These are phyloP conservation scores for Pantherophis vulpinus DNA, from an alignment of 2,797 vertebrate species.

Conservation along the genomic window DNA sequence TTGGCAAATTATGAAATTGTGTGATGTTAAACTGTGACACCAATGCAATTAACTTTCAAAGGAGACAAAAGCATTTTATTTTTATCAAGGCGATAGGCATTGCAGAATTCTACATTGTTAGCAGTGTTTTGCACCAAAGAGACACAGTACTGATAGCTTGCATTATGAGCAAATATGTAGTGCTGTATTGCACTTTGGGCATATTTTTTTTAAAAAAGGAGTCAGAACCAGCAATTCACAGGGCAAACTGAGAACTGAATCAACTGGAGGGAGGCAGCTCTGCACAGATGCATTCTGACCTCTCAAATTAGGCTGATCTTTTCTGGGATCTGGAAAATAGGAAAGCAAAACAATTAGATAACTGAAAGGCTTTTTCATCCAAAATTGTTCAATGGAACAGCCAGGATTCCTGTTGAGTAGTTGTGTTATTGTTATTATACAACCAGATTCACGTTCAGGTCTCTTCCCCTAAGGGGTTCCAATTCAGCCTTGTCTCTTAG, in stretches of 20 bases:
- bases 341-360: neutral
- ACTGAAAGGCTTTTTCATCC: neutral
- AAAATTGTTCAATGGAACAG: neutral
- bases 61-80: conserved; percentile 54
- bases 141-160: neutral
- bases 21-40: conserved; percentile 37
- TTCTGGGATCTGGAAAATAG: neutral
- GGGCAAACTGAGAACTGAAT: neutral
- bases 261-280: neutral
- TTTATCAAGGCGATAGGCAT: conserved; percentile 29
- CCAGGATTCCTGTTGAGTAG: neutral
- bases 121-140: neutral
- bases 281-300: neutral
- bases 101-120: conserved; percentile 40
- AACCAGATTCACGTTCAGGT: neutral
- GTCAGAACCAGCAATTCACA: neutral
- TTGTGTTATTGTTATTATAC: neutral
- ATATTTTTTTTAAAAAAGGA: neutral
- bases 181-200: conserved; percentile 3
- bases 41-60: conserved; percentile 42
- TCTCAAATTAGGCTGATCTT: neutral
- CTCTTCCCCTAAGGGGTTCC: neutral
- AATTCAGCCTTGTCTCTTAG: neutral
- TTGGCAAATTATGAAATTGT: conserved; percentile 39
- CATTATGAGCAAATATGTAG: conserved; percentile 12